Evolutionary conservation across 2,888 invertebrate species (phyloP), one percentile per base, ranked within the genome.

Genomic region (Cerceris rybyensis): DNA sequence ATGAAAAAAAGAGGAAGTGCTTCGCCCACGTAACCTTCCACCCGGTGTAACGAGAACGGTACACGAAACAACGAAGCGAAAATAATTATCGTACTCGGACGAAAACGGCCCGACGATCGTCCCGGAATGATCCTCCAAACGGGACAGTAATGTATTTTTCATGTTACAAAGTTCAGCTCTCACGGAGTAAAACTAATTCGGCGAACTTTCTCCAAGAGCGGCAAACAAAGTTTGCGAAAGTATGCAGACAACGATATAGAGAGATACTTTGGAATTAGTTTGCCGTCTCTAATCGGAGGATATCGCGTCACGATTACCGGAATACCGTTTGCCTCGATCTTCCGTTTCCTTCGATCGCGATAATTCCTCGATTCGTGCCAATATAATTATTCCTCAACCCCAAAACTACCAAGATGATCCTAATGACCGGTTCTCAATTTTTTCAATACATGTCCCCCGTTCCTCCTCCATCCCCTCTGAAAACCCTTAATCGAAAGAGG

Each of bases 171-270:
- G 76, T 76, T 28, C 28, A 58, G 54, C 55, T 1, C 55, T 60
- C 68, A 28, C 28, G 52, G 55, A 57, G 80, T 60, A 65, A 78
- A 78, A 74, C 73, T 70, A 74, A 80, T 74, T 80, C 64, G 39
- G 11, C 63, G 61, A 80, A 80, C 74, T 80, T 80, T 80, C 28
- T 28, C 74, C 80, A 78, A 80, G 80, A 78, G 78, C 73, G 60
- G 63, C 63, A 52, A 80, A 80, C 79, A 80, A 80, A 80, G 79
- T 80, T 80, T 41, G 66, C 70, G 66, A 66, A 80, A 73, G 79
- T 80, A 80, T 78, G 79, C 78, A 50, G 59, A 55, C 63, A 17
- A 58, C 68, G 69, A 73, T 69, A 68, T 70, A 72, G 42, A 59
- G 58, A 49, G 17, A 49, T 13, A 28, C 59, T 59, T 13, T 11